These are phyloP conservation scores for Colistium nudipinnis DNA, from an alignment of 2,113 vertebrate species.

Conservation along the genomic window DNA sequence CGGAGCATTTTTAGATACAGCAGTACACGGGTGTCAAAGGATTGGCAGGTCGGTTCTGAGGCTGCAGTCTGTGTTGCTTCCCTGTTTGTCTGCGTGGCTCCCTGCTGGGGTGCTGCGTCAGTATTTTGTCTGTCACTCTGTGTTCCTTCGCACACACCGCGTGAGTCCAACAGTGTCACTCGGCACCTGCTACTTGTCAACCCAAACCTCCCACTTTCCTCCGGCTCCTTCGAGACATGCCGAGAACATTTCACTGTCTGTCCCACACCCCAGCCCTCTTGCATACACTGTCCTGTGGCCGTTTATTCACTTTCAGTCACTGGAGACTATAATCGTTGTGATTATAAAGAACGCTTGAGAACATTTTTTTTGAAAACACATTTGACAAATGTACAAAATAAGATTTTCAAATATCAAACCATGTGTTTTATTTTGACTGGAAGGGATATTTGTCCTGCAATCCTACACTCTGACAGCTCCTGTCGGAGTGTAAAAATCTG, in stretches of 20 bases:
- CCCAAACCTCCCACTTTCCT: constrained; percentile 25
- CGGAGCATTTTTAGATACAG: constrained; percentile 1
- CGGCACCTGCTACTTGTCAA: constrained; percentile 23
- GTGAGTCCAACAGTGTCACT: constrained; percentile 13
- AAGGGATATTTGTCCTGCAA: constrained; percentile 49
- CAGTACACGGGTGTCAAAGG: background rate
- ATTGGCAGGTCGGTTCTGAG: background rate
- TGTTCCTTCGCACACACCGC: constrained; percentile 3
- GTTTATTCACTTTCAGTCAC: constrained; percentile 57
- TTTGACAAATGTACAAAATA: background rate
- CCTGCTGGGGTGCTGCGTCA: constrained; percentile 32
- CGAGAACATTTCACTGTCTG: constrained; percentile 8
- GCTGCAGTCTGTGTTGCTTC: constrained; percentile 52
- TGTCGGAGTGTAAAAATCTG: constrained; percentile 45
- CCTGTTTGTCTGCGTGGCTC: constrained; percentile 38
- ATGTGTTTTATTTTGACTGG: constrained; percentile 33
- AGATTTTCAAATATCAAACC: background rate
- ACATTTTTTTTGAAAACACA: background rate
- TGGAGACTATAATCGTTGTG: background rate
- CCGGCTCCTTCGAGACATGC: constrained; percentile 8
- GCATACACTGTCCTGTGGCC: background rate
- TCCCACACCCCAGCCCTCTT: constrained; percentile 19
- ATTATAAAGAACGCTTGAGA: background rate
- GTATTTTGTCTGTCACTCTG: constrained; percentile 12
- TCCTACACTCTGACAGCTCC: constrained; percentile 14